phyloP scores from a whole-genome alignment of 2,888 invertebrate genomes.

The Thysanoteuthis rhombus region DNA sequence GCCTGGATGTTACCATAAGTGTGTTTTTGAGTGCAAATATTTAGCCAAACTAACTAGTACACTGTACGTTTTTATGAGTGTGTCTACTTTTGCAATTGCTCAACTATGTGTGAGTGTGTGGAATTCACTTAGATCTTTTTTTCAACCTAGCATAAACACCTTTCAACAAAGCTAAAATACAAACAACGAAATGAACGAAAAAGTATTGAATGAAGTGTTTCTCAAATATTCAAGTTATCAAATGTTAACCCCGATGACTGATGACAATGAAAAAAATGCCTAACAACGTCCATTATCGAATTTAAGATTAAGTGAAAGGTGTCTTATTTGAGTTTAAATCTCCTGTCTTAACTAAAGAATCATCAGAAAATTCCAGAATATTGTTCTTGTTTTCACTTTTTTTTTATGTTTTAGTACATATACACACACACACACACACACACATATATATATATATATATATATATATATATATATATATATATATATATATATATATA shows the following conservation, averaged over 20 bases:
- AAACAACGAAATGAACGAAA: neutral
- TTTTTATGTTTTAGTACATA: too few relatives aligned
- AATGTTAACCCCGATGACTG: neutral
- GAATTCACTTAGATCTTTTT: neutral
- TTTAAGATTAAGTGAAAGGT: neutral
- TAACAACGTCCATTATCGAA: neutral
- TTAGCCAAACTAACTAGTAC: too few relatives aligned
- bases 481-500: too few relatives aligned
- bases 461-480: too few relatives aligned
- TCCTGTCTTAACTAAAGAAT: neutral
- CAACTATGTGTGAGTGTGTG: too few relatives aligned
- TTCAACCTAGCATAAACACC: neutral
- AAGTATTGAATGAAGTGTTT: neutral
- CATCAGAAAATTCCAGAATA: neutral
- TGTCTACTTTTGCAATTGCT: too few relatives aligned
- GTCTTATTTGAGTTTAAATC: neutral
- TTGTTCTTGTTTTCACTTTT: too few relatives aligned
- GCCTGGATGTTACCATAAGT: too few relatives aligned
- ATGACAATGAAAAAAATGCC: neutral
- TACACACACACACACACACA: too few relatives aligned
- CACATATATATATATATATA: too few relatives aligned
- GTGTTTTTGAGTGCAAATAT: too few relatives aligned
- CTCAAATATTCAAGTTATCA: neutral
- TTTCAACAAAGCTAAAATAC: neutral
- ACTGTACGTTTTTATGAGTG: too few relatives aligned